Evolutionary conservation across 1,140 invertebrate genomes (phyloP).

Genomic region (Penaeus indicus): DNA sequence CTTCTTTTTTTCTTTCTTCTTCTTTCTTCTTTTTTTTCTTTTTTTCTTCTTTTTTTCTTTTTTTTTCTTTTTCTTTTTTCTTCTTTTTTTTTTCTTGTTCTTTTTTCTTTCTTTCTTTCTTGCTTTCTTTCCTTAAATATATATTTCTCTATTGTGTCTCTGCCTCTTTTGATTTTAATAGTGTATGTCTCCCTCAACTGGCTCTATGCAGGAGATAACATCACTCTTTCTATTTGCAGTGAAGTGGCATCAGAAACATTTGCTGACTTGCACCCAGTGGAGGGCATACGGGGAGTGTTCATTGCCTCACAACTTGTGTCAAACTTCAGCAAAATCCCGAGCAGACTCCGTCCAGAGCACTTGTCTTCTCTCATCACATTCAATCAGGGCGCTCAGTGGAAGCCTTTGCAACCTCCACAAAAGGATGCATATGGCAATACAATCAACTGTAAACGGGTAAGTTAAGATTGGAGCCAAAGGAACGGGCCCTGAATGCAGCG

Average conservation of each 20-base stretch:
- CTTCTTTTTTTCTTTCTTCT: no score
- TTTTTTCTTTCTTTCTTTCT: no score
- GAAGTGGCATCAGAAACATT: slow-evolving; percentile 82
- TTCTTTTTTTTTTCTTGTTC: no score
- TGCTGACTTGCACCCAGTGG: slow-evolving; percentile 90
- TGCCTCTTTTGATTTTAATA: slow-evolving; percentile 70
- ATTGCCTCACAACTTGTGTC: slow-evolving; percentile 84
- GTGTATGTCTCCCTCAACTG: slow-evolving; percentile 68
- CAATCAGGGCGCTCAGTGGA: slow-evolving; percentile 89
- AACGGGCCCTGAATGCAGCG: no score
- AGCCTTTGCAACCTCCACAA: slow-evolving; percentile 78
- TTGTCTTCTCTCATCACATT: slow-evolving; percentile 86
- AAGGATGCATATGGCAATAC: slow-evolving; percentile 78
- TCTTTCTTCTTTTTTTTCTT: no score
- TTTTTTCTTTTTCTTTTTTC: no score
- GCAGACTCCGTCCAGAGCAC: slow-evolving; percentile 79
- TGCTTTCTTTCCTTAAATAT: no score
- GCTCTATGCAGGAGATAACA: neutral
- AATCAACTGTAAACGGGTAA: slow-evolving; percentile 76
- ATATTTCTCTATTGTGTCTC: no score
- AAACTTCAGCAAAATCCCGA: slow-evolving; percentile 70
- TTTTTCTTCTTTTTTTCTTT: no score
- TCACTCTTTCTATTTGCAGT: slow-evolving; percentile 33
- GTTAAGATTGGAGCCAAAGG: neutral
- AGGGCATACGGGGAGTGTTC: slow-evolving; percentile 88